Base-by-base conservation (phyloP, 2,888 invertebrate genomes). In the Uropetala carovei region DNA sequence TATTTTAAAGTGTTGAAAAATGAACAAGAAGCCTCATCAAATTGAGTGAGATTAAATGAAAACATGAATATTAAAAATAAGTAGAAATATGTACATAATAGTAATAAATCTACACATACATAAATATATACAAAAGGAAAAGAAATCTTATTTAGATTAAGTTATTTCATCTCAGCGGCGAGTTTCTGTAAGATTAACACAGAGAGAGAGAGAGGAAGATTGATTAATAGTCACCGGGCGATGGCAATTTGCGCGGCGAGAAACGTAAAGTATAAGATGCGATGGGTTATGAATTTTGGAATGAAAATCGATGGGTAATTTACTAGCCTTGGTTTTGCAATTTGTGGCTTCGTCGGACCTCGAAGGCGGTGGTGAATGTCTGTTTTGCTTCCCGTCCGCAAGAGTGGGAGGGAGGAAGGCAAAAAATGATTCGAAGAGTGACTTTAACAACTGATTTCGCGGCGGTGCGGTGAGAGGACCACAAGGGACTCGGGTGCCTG, bases 261-360 rank as follows among this genome's bases (percentile, higher is more conserved):
- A 68, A 22, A 68, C 68, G 68, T 27, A 22, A 75, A 75, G 75
- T 75, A 75, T 75, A 75, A 75, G 75, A 75, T 75, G 27, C 75
- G 75, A 75, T 75, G 75, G 22, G 75, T 75, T 75, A 75, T 75
- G 75, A 27, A 75, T 75, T 75, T 11, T 27, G 22, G 22, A 75
- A 75, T 75, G 75, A 75, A 75, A 75, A 75, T 75, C 75, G 75
- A 75, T 68, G 68, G 10, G 68, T 68, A 68, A 68, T 75, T 75
- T 27, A 75, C 75, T 75, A 8, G 75, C 75, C 75, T 14, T 75
- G 75, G 75, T 75, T 75, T 75, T 27, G 22, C 75, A 75, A 75
- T 75, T 75, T 75, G 75, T 22, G 75, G 75, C n/a, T 7, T 14
- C 64, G 64, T 11, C 64, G 64, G 68, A 68, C n/a, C n/a, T 18